Conservation (phyloP, 2,888 invertebrate genomes). For the Fabriciana adippe region DNA sequence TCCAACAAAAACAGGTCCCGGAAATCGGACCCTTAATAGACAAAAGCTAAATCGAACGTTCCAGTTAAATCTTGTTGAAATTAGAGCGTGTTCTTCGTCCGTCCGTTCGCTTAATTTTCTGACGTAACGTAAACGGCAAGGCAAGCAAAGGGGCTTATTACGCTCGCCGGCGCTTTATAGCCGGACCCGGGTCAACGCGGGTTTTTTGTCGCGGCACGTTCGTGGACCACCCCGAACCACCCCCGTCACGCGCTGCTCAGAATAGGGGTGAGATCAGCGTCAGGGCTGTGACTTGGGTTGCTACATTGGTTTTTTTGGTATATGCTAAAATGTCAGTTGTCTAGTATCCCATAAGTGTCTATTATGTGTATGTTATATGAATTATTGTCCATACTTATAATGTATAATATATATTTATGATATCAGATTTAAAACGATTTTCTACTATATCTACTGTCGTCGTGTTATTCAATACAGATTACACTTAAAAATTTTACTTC, state of each 20-base stretch:
- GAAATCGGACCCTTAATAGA: constrained; percentile 10
- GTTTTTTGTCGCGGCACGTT: constrained; percentile 75
- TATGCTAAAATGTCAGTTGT: not conserved
- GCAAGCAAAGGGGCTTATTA: constrained; percentile 63
- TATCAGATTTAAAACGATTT: no score
- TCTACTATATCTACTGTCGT: no score
- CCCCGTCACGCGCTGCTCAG: constrained; percentile 57
- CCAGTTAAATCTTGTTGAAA: constrained; percentile 47
- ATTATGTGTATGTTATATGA: no score
- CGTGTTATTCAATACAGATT: no score
- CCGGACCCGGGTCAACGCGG: constrained; percentile 70
- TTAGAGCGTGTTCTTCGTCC: constrained; percentile 74
- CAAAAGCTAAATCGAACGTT: constrained; percentile 23
- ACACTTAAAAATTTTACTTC: no score
- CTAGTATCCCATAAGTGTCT: no score
- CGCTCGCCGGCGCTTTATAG: constrained; percentile 70
- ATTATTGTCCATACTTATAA: no score
- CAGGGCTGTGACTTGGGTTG: constrained; percentile 35
- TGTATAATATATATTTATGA: no score
- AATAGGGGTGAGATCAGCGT: constrained; percentile 56
- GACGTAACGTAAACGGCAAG: constrained; percentile 55
- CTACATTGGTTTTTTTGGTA: not conserved
- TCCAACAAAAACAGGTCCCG: constrained; percentile 9
- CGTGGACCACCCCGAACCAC: constrained; percentile 43
- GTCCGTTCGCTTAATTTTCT: constrained; percentile 62